A percentile compares a stretch with the other conserved stretches of the same genome.
Conservation (phyloP, 2,797 vertebrate genomes). For the Parambassis ranga region DNA sequence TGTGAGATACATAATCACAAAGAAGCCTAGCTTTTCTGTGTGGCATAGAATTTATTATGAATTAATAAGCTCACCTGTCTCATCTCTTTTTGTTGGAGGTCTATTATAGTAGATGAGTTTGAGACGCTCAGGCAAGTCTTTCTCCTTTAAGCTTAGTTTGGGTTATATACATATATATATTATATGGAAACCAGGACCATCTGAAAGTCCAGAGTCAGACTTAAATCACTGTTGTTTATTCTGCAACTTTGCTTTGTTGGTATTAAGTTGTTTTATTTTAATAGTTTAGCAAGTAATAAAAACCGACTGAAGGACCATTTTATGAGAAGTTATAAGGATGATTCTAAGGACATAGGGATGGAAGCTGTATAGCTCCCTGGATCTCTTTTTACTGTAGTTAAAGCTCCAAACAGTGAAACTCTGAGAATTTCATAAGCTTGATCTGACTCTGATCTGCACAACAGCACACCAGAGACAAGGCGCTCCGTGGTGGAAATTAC, state of each 20-base stretch:
- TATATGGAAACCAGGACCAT: too few species aligned
- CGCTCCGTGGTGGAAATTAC: conserved; percentile 4
- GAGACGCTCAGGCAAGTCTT: too few species aligned
- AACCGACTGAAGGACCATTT: background rate
- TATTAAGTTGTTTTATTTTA: too few species aligned
- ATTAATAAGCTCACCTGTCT: background rate
- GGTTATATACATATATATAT: too few species aligned
- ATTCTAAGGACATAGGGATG: too few species aligned
- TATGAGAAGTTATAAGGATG: too few species aligned
- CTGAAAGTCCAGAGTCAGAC: too few species aligned
- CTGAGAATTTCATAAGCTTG: conserved; percentile 1
- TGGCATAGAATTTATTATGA: conserved; percentile 1
- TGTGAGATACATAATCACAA: background rate
- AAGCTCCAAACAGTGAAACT: background rate
- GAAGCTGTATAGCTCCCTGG: background rate
- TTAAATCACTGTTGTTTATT: too few species aligned
- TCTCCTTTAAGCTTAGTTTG: too few species aligned
- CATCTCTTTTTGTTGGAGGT: background rate
- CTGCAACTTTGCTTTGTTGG: too few species aligned
- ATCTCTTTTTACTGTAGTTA: background rate
- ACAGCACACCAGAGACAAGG: background rate
- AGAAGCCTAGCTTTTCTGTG: background rate
- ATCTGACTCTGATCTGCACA: background rate
- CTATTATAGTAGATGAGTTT: background rate
- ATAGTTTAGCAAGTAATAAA: too few species aligned